A percentile compares a stretch with the other conserved stretches of the same genome.
These are phyloP conservation scores for Hydriomena furcata DNA, from an alignment of 2,888 invertebrate genomes.

Conservation along the genomic window DNA sequence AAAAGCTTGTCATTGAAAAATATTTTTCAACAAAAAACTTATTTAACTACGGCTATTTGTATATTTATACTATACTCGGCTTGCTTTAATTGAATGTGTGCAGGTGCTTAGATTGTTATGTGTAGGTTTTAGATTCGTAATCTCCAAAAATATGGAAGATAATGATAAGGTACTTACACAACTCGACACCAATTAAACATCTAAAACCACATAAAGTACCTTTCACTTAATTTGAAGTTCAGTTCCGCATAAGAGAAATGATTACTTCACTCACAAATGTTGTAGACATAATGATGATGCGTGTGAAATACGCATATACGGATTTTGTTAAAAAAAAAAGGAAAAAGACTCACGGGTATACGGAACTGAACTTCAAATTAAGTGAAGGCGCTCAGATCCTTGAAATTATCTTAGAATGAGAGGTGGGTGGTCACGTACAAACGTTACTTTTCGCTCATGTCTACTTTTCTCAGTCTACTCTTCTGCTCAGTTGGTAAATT, in stretches of 20 bases:
- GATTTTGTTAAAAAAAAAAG: conserved; percentile 27
- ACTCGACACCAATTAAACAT: conserved; percentile 15
- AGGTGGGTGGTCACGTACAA: no score
- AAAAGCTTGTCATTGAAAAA: no score
- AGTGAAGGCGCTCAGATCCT: no score
- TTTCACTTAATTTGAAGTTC: conserved; percentile 29
- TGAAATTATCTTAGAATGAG: no score
- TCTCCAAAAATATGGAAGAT: neutral
- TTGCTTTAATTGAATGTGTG: neutral
- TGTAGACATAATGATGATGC: no score
- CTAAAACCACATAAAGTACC: conserved; percentile 18
- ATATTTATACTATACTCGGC: neutral
- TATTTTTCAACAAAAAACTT: no score
- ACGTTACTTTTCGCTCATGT: no score
- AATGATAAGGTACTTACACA: conserved; percentile 2
- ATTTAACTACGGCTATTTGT: no score
- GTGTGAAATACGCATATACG: no score
- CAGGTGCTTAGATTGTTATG: conserved; percentile 1
- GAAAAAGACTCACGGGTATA: conserved; percentile 30
- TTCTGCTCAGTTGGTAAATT: no score
- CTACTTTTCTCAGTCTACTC: no score
- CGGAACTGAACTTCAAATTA: conserved; percentile 19
- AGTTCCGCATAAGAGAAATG: conserved; percentile 26
- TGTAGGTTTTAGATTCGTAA: neutral
- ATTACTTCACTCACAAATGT: conserved; percentile 27